phyloP scores from a whole-genome alignment of 1,140 invertebrate species.

The Aphidius gifuensis region DNA sequence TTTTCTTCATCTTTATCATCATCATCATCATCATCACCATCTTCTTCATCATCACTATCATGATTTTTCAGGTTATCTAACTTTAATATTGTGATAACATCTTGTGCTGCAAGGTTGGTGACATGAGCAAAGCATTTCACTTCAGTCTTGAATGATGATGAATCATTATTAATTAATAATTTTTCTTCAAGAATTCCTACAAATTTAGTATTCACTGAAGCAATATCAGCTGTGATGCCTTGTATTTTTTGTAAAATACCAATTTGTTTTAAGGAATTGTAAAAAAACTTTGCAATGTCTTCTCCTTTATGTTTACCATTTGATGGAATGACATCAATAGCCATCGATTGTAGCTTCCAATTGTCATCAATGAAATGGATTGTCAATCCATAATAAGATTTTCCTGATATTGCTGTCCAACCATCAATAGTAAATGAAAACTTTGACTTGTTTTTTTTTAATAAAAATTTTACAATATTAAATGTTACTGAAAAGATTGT shows the following conservation, averaged over 20 bases:
- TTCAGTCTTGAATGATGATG: background rate
- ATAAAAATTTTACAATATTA: conserved; percentile 2
- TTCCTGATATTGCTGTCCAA: conserved; percentile 21
- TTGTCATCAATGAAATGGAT: conserved; percentile 26
- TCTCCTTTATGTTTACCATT: conserved; percentile 22
- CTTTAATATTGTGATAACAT: background rate
- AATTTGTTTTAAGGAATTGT: conserved; percentile 11
- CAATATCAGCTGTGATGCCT: conserved; percentile 23
- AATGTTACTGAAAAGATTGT: conserved; percentile 2
- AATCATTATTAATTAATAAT: background rate
- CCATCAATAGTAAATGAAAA: conserved; percentile 15
- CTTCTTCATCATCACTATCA: too few species aligned
- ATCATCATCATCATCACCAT: too few species aligned
- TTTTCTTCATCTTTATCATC: too few species aligned
- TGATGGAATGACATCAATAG: conserved; percentile 25
- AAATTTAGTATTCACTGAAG: conserved; percentile 12
- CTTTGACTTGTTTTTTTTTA: conserved; percentile 12
- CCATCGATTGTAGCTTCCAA: conserved; percentile 22
- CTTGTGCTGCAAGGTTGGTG: conserved; percentile 9
- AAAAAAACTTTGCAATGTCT: conserved; percentile 18
- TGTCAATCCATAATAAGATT: conserved; percentile 25
- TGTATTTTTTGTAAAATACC: conserved; percentile 15
- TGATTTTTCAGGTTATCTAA: too few species aligned
- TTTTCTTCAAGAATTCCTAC: background rate
- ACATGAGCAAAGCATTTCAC: conserved; percentile 10